phyloP scores from a whole-genome alignment of 1,140 invertebrate species.

The Anastrepha ludens region DNA sequence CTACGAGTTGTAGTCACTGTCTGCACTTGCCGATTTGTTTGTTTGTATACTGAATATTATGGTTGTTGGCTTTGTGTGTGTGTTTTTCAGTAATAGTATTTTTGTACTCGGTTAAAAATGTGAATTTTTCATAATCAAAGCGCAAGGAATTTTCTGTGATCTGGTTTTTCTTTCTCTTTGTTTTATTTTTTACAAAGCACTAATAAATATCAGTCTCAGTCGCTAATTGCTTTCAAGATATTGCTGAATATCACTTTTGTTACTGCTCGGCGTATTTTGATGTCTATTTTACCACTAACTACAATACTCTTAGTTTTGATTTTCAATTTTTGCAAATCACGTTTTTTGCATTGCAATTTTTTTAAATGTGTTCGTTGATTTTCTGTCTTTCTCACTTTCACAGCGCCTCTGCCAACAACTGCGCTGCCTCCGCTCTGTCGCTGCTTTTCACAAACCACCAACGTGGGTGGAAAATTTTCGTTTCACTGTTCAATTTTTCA shows the following conservation, averaged over 20 bases:
- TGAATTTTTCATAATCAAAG: background rate
- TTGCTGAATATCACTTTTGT: background rate
- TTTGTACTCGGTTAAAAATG: background rate
- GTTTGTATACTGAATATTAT: slow-evolving; percentile 8
- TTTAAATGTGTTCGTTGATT: background rate
- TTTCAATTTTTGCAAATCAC: slow-evolving; percentile 36
- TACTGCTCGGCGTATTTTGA: background rate
- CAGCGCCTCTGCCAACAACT: slow-evolving; percentile 3
- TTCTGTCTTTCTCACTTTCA: slow-evolving; percentile 33
- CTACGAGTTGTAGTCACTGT: background rate
- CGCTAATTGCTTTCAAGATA: slow-evolving; percentile 1
- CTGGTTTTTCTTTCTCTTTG: background rate
- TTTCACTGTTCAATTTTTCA: background rate
- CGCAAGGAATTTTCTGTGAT: background rate
- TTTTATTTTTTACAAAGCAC: background rate
- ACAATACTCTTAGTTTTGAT: background rate
- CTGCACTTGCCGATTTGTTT: slow-evolving; percentile 12
- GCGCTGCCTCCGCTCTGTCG: background rate
- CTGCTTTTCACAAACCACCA: slow-evolving; percentile 1
- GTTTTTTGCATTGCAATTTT: slow-evolving; percentile 14
- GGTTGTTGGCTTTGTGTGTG: background rate
- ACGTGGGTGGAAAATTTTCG: slow-evolving; percentile 46
- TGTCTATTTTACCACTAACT: background rate
- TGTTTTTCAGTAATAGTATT: slow-evolving; percentile 4
- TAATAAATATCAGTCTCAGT: background rate